Percentiles rank a stretch among this genome's conserved stretches.
phyloP scores from a whole-genome alignment of 2,113 vertebrate genomes.

The Saccopteryx bilineata region DNA sequence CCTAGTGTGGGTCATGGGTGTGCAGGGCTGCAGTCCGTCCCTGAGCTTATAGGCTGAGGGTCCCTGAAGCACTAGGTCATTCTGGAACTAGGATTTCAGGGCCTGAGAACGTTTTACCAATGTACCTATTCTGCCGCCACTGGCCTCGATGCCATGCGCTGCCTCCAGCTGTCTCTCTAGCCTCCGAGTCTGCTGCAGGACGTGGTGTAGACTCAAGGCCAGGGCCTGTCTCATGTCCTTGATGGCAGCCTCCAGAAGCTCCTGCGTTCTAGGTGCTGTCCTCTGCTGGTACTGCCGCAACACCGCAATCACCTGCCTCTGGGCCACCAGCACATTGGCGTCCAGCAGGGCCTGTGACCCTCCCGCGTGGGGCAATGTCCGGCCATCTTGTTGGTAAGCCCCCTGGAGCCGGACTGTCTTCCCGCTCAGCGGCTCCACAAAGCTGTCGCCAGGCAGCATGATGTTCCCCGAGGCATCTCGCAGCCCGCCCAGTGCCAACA shows the following conservation, averaged over 20 bases:
- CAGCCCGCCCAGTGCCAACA: slow-evolving; percentile 91
- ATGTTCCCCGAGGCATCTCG: slow-evolving; percentile 64
- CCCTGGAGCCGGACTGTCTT: slow-evolving; percentile 87
- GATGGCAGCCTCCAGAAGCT: slow-evolving; percentile 82
- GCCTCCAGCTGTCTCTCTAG: slow-evolving; percentile 87
- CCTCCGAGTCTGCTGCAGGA: slow-evolving; percentile 87
- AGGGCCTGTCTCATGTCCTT: slow-evolving; percentile 87
- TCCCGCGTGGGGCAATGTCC: slow-evolving; percentile 87
- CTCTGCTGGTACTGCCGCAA: slow-evolving; percentile 72
- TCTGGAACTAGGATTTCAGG: not conserved
- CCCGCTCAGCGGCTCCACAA: slow-evolving; percentile 92
- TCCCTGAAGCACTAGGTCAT: not conserved
- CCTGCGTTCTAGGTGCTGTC: slow-evolving; percentile 73
- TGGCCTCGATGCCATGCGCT: slow-evolving; percentile 81
- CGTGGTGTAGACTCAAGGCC: slow-evolving; percentile 85
- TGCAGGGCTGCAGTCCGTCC: not conserved
- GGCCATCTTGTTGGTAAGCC: slow-evolving; percentile 82
- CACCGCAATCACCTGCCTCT: slow-evolving; percentile 71
- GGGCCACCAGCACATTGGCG: slow-evolving; percentile 86
- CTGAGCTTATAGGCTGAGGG: not conserved
- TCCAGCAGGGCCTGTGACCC: slow-evolving; percentile 91
- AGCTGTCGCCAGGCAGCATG: slow-evolving; percentile 89
- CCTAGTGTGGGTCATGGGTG: too few species aligned
- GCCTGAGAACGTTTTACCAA: not conserved
- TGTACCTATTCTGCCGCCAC: slow-evolving; percentile 89